Base-by-base conservation (phyloP, 35 echinoderm and acorn worm species). In the Ophioderma brevispina region DNA sequence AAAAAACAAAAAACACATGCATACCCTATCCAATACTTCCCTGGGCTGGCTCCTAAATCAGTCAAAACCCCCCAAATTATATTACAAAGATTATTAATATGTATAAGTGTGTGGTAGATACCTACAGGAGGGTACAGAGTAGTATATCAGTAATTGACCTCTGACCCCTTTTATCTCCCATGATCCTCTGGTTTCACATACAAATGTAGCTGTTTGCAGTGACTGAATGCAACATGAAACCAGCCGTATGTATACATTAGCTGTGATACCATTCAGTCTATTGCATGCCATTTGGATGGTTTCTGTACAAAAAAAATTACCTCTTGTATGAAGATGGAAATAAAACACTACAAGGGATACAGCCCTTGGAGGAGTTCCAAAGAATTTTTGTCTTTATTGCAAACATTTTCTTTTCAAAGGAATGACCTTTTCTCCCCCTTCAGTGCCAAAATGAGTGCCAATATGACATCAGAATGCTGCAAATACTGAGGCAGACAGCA, bases 251-350 rank as follows among this genome's bases (percentile, higher is more conserved):
- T 70, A 70, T 70, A 70, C 59, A 70, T 30, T 70, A 70, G 59
- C 59, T 70, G 28, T 70, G 59, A 25, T 1, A 25, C n/a, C 59
- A 70, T 70, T 70, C 59, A 70, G 59, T 70, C 59, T 70, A 30
- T 70, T 70, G 59, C 59, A 70, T 70, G 59, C 23, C 59, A 70
- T 70, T 70, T 70, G 59, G 59, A 70, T 70, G 59, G 59, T 70
- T 70, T 70, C 59, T 70, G 59, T 70, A 70, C 41, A 70, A 25
- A 70, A 70, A 30, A 70, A 52, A 11, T 11, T 70, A 70, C 59
- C 59, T 70, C 59, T 70, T 70, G 59, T 70, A 70, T 70, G 59
- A 70, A 70, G 59, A 70, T 70, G 59, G 59, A 70, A 70, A 70
- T 70, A 70, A 70, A 70, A 70, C 46, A 52, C 59, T 70, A 70